A percentile compares a stretch with the other conserved stretches of the same genome.
Evolutionary conservation across 2,797 vertebrate species (phyloP).

Genomic region (Myripristis jacobus): DNA sequence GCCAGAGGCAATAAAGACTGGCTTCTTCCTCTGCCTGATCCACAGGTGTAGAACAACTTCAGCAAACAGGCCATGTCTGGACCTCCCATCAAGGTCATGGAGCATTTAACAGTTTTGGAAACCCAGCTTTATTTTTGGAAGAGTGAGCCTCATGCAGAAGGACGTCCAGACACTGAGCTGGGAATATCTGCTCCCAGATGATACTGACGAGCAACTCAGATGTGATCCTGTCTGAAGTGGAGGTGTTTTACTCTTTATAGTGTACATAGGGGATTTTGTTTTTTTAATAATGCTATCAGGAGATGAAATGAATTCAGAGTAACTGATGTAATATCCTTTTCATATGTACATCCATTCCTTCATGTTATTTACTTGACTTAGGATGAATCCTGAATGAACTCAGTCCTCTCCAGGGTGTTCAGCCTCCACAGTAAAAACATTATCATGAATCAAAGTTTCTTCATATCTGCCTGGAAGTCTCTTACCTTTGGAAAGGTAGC

Average conservation of each 20-base stretch:
- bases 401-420: slow-evolving; percentile 25
- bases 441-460: slow-evolving; percentile 53
- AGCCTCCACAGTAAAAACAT: slow-evolving; percentile 43
- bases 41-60: slow-evolving; percentile 67
- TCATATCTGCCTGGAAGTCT: slow-evolving; percentile 10
- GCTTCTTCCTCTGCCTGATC: slow-evolving; percentile 38
- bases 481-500: slow-evolving; percentile 7
- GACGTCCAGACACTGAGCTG: slow-evolving; percentile 43
- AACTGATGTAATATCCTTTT: neutral
- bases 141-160: slow-evolving; percentile 33
- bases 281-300: neutral
- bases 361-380: neutral
- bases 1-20: slow-evolving; percentile 56
- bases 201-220: slow-evolving; percentile 37
- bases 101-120: slow-evolving; percentile 46
- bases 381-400: neutral
- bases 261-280: neutral
- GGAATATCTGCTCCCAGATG: slow-evolving; percentile 30
- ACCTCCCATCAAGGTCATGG: slow-evolving; percentile 43
- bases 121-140: slow-evolving; percentile 58
- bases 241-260: neutral
- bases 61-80: slow-evolving; percentile 21
- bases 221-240: slow-evolving; percentile 7
- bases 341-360: neutral
- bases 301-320: neutral